phyloP scores from a whole-genome alignment of 2,113 vertebrate genomes.

The Tetraodon nigroviridis region DNA sequence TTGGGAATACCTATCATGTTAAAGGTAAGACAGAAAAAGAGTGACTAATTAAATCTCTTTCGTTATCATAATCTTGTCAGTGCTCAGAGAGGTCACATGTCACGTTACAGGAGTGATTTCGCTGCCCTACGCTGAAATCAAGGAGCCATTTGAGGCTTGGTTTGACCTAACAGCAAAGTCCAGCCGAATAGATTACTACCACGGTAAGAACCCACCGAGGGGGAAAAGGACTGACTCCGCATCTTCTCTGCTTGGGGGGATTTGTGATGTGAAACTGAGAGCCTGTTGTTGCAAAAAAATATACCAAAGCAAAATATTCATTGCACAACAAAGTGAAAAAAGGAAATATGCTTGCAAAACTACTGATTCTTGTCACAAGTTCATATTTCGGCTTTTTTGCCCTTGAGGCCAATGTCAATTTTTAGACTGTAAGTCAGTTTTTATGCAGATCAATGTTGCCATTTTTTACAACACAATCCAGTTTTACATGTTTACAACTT shows the following conservation, averaged over 20 bases:
- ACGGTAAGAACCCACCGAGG: constrained; percentile 48
- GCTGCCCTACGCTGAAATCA: constrained; percentile 79
- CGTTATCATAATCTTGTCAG: not conserved
- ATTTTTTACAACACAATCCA: too few species aligned
- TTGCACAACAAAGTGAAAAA: constrained; percentile 30
- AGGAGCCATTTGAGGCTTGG: constrained; percentile 84
- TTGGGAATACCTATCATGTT: constrained; percentile 78
- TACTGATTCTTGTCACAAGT: constrained; percentile 4
- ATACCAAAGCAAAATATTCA: constrained; percentile 7
- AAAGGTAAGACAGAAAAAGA: constrained; percentile 68
- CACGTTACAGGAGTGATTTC: constrained; percentile 71
- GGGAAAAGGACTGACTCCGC: not conserved
- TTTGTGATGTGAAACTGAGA: constrained; percentile 40
- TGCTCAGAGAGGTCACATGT: not conserved
- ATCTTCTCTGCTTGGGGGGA: not conserved
- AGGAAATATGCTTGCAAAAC: not conserved
- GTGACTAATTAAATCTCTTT: not conserved
- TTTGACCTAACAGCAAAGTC: constrained; percentile 70
- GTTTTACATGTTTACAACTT: too few species aligned
- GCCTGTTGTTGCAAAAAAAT: constrained; percentile 6
- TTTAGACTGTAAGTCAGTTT: too few species aligned
- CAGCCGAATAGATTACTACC: constrained; percentile 76
- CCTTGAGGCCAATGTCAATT: too few species aligned
- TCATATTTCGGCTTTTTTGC: not conserved
- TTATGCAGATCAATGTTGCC: too few species aligned